These are phyloP conservation scores for Pentalonia nigronervosa DNA, from an alignment of 1,140 invertebrate species.

Conservation along the genomic window DNA sequence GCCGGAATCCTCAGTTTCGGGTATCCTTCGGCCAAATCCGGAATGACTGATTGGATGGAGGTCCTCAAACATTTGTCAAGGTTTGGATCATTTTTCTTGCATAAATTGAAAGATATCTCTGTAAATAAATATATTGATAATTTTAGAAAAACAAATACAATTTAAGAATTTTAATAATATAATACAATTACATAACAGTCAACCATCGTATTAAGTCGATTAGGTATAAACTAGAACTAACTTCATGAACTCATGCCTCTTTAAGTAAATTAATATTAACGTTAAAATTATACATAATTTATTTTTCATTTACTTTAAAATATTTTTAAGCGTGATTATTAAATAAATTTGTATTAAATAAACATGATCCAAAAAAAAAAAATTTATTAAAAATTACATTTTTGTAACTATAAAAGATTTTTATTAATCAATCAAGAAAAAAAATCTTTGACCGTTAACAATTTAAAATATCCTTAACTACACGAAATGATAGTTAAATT, in stretches of 20 bases:
- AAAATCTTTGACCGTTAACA: neutral
- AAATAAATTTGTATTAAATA: neutral
- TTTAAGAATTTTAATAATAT: neutral
- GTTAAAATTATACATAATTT: neutral
- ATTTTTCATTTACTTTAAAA: neutral
- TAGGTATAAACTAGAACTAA: neutral
- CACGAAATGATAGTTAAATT: no score
- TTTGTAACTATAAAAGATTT: neutral
- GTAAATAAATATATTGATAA: neutral
- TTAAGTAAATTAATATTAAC: neutral
- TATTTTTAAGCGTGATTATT: neutral
- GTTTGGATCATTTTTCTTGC: constrained; percentile 57
- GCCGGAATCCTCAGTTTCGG: constrained; percentile 62
- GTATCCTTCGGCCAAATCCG: constrained; percentile 59
- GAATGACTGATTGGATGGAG: constrained; percentile 56
- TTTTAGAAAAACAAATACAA: neutral
- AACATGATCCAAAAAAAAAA: neutral
- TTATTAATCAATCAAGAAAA: neutral
- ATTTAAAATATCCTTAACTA: neutral
- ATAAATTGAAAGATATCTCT: constrained; percentile 51
- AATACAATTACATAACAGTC: neutral
- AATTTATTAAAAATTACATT: neutral
- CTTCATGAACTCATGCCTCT: neutral
- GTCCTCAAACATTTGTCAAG: constrained; percentile 50
- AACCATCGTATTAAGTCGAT: neutral